Conservation (phyloP, 1,140 invertebrate genomes). For the Hirudo medicinalis region DNA sequence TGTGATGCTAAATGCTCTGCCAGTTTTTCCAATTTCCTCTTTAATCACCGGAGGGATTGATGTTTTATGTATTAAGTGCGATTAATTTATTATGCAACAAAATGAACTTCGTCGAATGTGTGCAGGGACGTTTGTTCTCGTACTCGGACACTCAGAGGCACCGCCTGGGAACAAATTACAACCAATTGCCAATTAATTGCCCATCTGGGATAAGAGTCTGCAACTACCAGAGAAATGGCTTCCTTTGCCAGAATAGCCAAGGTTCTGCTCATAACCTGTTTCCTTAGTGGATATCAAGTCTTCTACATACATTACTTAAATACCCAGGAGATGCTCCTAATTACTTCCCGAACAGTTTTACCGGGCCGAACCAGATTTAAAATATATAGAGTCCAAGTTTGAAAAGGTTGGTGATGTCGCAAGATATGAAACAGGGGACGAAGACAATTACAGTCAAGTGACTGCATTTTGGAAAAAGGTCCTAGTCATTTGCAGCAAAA, state of each 20-base stretch:
- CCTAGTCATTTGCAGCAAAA: conserved; percentile 19
- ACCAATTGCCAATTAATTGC: conserved; percentile 88
- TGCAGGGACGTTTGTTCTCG: conserved; percentile 69
- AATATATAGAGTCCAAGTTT: conserved; percentile 32
- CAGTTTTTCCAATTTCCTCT: too few species aligned
- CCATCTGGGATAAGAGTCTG: conserved; percentile 51
- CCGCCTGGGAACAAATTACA: conserved; percentile 78
- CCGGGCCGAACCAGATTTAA: too few species aligned
- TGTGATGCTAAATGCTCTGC: too few species aligned
- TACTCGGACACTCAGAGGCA: conserved; percentile 89
- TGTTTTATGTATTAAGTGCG: too few species aligned
- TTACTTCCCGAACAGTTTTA: too few species aligned
- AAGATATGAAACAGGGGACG: conserved; percentile 64
- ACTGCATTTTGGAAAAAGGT: conserved; percentile 61
- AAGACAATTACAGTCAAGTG: conserved; percentile 80
- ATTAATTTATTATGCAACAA: not conserved
- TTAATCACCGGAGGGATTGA: too few species aligned
- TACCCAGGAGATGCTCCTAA: too few species aligned
- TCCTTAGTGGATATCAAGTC: not conserved
- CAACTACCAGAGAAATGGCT: conserved; percentile 81
- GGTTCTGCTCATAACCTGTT: not conserved
- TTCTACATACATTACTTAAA: too few species aligned
- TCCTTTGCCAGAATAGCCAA: conserved; percentile 37
- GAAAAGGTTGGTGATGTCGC: conserved; percentile 46
- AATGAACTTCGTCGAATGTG: not conserved